Evolutionary conservation across 2,888 invertebrate species (phyloP).

Genomic region (Ypsolopha sequella): DNA sequence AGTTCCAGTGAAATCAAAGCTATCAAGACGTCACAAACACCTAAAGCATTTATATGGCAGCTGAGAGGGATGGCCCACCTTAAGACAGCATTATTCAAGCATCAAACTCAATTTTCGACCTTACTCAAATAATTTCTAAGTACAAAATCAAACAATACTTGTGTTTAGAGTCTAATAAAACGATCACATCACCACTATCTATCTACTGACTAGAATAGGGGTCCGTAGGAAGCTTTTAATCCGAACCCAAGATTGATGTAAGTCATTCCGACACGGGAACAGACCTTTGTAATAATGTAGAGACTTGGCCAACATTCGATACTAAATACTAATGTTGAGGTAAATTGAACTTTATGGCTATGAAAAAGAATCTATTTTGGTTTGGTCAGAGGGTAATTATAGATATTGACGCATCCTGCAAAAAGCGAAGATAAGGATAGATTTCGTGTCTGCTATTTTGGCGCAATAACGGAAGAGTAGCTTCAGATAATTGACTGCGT

Average conservation of each 20-base stretch:
- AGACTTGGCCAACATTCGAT: neutral
- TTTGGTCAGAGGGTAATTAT: neutral
- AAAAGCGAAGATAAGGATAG: no score
- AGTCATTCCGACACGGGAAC: neutral
- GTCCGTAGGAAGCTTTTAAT: slow-evolving; percentile 1
- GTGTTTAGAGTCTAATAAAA: neutral
- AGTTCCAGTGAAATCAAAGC: no score
- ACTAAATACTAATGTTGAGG: neutral
- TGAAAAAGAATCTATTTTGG: neutral
- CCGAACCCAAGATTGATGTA: slow-evolving; percentile 2
- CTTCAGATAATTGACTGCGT: no score
- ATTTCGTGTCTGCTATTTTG: no score
- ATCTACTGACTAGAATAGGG: neutral
- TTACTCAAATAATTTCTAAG: neutral
- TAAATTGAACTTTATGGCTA: neutral
- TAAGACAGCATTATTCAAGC: neutral
- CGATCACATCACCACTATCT: neutral
- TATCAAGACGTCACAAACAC: no score
- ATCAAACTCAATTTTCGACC: neutral
- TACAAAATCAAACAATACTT: neutral
- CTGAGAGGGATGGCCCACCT: no score
- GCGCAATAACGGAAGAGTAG: no score
- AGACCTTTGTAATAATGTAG: neutral
- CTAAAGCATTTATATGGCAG: no score
- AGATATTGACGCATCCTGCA: neutral